Base-by-base conservation (phyloP, 2,113 vertebrate species). In the Natator depressus region DNA sequence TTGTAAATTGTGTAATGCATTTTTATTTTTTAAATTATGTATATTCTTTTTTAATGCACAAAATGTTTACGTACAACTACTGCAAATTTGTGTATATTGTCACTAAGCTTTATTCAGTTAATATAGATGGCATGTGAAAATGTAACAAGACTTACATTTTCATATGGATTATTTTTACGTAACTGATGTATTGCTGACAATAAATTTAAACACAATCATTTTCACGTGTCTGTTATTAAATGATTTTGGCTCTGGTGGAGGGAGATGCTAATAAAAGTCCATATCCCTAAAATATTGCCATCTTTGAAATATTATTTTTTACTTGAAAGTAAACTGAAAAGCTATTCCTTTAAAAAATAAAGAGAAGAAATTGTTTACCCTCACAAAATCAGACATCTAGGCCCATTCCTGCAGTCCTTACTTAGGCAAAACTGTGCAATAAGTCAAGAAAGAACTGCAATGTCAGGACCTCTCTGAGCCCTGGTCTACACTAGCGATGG, bases 151-250 rank as follows among this genome's bases (percentile, higher is more conserved):
- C 93, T 95, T 98, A 98, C 97, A 96, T 99, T 99, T 99, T 99
- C 99, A 98, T 98, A 98, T 98, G 99, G 98, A 98, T 98, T 99
- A 98, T 99, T 99, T 99, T 98, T 99, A 98, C 99, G 98, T 99
- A 98, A 98, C 98, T 98, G 95, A 98, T 97, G 98, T 98, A 98
- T 97, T 98, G 97, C 97, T 98, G 97, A 99, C 97, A 99, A 99
- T 99, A 99, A 99, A 99, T 89, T 98, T 97, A 98, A 98, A 98
- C 96, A 94, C 3, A 86, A 93, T 82, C 20, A 96, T 96, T 98
- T 96, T 97, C 84, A 95, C 97, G 95, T 96, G 89, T 90, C 87
- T 75, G 6, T 96, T 72, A 97, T 94, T 94, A 51, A 94, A 92
- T 69, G 38, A 62, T 46, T 27, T 95, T 49, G 79, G 11, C 19